phyloP scores from a whole-genome alignment of 2,888 invertebrate genomes.

The Escarpia spicata region DNA sequence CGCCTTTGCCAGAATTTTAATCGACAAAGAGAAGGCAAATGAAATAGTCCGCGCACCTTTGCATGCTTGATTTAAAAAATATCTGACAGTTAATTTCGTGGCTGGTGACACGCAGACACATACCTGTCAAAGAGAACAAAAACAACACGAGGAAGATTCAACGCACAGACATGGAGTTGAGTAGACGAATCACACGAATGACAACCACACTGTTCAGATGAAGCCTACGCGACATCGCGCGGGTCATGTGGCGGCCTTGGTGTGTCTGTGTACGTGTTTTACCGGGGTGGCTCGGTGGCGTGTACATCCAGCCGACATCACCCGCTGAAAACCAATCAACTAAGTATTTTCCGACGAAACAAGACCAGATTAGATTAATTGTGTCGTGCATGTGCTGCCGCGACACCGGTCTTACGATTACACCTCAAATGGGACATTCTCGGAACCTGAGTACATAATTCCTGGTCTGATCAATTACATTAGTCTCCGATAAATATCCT shows the following conservation, averaged over 20 bases:
- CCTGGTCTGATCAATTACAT: background rate
- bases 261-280: background rate
- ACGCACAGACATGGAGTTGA: background rate
- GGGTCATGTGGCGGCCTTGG: background rate
- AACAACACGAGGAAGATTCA: background rate
- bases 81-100: slow-evolving; percentile 6
- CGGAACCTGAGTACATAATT: background rate
- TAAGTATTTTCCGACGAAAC: background rate
- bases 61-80: background rate
- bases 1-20: background rate
- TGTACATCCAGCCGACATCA: background rate
- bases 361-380: background rate
- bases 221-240: background rate
- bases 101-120: background rate
- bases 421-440: background rate
- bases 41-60: background rate
- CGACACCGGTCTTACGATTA: background rate
- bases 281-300: background rate
- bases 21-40: background rate
- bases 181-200: background rate
- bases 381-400: background rate
- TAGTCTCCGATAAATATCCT: background rate
- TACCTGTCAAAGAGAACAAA: background rate
- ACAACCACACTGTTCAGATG: background rate
- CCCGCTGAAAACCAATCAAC: background rate